These are phyloP conservation scores for Machimus atricapillus DNA, from an alignment of 2,888 invertebrate species.

Conservation along the genomic window DNA sequence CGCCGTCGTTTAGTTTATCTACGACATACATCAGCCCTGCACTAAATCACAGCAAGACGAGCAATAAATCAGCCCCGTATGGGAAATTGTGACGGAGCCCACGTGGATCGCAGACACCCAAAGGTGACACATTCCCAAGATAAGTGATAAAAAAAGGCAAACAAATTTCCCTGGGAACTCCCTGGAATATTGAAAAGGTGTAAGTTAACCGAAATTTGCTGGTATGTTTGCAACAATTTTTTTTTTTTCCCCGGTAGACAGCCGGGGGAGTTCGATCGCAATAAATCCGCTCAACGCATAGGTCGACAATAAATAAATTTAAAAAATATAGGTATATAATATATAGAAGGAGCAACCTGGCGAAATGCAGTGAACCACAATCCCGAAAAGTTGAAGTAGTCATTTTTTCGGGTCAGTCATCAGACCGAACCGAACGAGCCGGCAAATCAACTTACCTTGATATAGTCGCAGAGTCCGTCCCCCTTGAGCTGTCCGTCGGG, in stretches of 20 bases:
- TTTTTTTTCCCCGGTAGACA: neutral
- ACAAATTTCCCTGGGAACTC: neutral
- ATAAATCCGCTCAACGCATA: neutral
- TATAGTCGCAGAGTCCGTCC: conserved; percentile 95
- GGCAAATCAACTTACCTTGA: conserved; percentile 72
- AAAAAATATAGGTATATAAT: no score
- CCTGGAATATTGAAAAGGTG: neutral
- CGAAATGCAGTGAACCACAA: conserved; percentile 17
- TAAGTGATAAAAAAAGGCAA: neutral
- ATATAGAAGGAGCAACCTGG: neutral
- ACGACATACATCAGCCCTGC: neutral
- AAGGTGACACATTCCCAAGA: neutral
- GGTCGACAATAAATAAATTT: neutral
- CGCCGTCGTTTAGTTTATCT: neutral
- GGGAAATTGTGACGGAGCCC: neutral
- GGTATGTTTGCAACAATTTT: neutral
- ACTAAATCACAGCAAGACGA: neutral
- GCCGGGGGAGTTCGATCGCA: neutral
- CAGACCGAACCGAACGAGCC: neutral
- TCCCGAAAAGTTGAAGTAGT: neutral
- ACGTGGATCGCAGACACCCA: neutral
- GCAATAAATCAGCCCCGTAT: neutral
- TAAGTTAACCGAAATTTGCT: neutral
- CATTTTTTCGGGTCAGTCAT: neutral
- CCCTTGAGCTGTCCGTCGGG: conserved; percentile 86